Base-by-base conservation (phyloP, 2,888 invertebrate genomes). In the Podabrus alpinus region DNA sequence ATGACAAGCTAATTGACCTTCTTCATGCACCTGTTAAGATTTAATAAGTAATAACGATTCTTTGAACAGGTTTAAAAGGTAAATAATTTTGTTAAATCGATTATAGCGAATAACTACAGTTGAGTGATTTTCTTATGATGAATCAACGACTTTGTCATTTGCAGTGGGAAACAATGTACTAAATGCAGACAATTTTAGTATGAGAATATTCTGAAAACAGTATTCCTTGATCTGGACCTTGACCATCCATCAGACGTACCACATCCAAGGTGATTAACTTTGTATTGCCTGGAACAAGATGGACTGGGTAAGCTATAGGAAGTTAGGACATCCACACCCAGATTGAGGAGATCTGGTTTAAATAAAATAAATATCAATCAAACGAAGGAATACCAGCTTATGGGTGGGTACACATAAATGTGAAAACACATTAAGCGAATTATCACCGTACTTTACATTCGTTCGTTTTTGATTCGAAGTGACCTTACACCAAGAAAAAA, bases 1-100 rank as follows among this genome's bases (percentile, higher is more conserved):
- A 69, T 69, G 59, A 15, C 69, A 69, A 24, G 16, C 11, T 16
- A 24, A 69, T 15, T 69, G 69, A 24, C 69, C 69, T 69, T 69
- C 60, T 60, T 68, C 60, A 60, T 60, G 16, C 69, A 69, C 69
- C 69, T 69, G 69, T 69, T 45, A 19, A 25, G 45, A 45, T 45
- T 45, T 45, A 45, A 45, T 45, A 45, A 45, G 45, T 45, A 45
- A 45, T 45, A 45, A 45, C 45, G 45, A 45, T 45, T 7, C 45
- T 45, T 45, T 45, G 45, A 45, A 45, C 45, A 45, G 45, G 45
- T 45, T 45, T 45, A 45, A 45, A 45, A 45, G 45, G 45, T 45
- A 45, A 45, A 45, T 45, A 45, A 45, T 45, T 45, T 45, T 9
- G 45, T 7, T 45, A 45, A 45, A 45, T 45, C 45, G 45, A 45